Percentiles rank a stretch among this genome's conserved stretches.
Conservation (phyloP, 2,797 vertebrate genomes). For the Spinus pinus region DNA sequence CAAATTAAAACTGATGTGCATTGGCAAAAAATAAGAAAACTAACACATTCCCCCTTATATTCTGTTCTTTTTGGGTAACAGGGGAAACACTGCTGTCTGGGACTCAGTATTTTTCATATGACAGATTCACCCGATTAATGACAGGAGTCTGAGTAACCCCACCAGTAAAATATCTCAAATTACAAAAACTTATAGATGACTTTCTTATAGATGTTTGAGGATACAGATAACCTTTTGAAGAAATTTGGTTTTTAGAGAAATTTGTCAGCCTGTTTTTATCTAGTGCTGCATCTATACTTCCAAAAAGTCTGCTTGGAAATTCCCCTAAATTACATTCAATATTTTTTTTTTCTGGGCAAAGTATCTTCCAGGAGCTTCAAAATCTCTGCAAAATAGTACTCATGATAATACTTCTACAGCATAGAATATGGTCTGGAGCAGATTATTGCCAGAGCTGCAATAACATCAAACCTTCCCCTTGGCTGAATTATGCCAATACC, state of each 20-base stretch:
- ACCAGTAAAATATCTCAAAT: neutral
- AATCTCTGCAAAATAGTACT: neutral
- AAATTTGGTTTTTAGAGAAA: neutral
- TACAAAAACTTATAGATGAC: neutral
- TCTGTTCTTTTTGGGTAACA: neutral
- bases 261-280: neutral
- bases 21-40: neutral
- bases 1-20: neutral
- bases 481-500: neutral
- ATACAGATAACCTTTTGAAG: neutral
- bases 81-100: neutral
- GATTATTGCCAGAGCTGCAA: neutral
- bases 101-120: neutral
- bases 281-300: neutral
- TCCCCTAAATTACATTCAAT: neutral
- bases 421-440: neutral
- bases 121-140: neutral
- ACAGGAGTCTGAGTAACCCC: neutral
- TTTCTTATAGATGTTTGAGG: neutral
- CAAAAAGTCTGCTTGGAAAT: neutral
- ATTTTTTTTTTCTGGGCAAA: neutral
- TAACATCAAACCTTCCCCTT: neutral
- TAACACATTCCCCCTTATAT: neutral
- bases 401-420: neutral
- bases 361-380: neutral